phyloP scores from a whole-genome alignment of 2,113 vertebrate genomes.

The Lichenostomus cassidix region DNA sequence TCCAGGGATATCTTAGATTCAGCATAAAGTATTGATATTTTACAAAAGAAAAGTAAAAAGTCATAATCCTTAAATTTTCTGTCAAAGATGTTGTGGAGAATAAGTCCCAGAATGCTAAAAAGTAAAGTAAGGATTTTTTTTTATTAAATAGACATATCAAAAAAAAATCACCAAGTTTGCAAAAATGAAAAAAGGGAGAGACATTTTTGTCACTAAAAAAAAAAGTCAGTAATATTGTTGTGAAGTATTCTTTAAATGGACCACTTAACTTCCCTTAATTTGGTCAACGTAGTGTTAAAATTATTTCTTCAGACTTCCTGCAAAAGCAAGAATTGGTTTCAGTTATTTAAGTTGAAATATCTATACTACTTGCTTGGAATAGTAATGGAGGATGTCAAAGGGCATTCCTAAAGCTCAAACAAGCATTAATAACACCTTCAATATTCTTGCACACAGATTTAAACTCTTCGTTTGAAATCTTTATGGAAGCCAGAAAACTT shows the following conservation, averaged over 20 bases:
- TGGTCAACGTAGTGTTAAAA: not conserved
- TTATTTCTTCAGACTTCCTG: not conserved
- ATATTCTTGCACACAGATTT: constrained; percentile 12
- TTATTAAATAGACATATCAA: not conserved
- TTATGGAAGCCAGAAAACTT: not conserved
- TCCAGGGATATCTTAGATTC: constrained; percentile 45
- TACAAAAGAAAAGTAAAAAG: constrained; percentile 52
- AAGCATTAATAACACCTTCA: not conserved
- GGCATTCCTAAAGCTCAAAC: constrained; percentile 26
- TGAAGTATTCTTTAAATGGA: not conserved
- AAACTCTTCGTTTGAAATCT: constrained; percentile 18
- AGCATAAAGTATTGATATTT: constrained; percentile 45
- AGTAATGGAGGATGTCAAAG: not conserved
- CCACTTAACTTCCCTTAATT: not conserved
- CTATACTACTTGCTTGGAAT: not conserved
- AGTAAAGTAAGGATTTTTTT: not conserved
- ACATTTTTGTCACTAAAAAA: not conserved
- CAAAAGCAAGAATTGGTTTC: not conserved
- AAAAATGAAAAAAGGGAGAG: not conserved
- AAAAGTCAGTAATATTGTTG: not conserved
- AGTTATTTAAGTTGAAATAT: not conserved
- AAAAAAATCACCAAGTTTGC: not conserved
- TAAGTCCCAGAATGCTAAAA: not conserved
- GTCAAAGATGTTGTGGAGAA: not conserved
- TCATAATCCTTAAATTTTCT: not conserved